phyloP scores from a whole-genome alignment of 2,113 vertebrate species.

The Ramphastos sulfuratus region DNA sequence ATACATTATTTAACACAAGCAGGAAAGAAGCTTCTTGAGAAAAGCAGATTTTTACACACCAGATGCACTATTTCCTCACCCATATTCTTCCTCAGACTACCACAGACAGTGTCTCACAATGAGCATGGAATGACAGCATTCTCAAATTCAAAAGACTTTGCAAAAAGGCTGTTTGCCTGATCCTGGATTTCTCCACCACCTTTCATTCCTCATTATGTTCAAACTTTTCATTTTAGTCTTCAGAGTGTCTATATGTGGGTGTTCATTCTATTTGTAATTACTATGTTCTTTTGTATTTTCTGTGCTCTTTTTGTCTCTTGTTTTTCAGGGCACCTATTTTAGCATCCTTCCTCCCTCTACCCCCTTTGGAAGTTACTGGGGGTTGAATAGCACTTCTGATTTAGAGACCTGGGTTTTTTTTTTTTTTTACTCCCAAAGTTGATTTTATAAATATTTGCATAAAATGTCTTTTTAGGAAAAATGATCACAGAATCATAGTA shows the following conservation, averaged over 20 bases:
- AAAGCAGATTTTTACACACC: constrained; percentile 2
- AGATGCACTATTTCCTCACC: not conserved
- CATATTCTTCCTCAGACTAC: not conserved
- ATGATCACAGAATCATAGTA: not conserved
- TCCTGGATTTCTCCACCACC: not conserved
- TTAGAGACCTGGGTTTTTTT: not conserved
- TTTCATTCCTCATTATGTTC: not conserved
- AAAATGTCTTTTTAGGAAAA: not conserved
- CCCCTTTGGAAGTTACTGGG: not conserved
- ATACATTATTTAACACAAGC: constrained; percentile 38
- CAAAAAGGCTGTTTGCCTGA: not conserved
- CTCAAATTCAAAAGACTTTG: not conserved
- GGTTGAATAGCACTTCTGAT: not conserved
- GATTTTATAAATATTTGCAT: not conserved
- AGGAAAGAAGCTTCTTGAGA: constrained; percentile 2
- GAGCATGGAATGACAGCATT: not conserved
- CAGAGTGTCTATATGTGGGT: not conserved
- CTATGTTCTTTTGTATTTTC: not conserved
- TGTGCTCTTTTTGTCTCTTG: not conserved
- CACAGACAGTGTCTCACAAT: not conserved
- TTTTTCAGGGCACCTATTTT: not conserved
- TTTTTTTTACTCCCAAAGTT: not conserved
- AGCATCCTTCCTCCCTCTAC: not conserved
- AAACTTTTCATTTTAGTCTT: not conserved
- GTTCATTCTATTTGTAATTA: not conserved